Base-by-base conservation (phyloP, 2,797 vertebrate genomes). In the Trematomus bernacchii region DNA sequence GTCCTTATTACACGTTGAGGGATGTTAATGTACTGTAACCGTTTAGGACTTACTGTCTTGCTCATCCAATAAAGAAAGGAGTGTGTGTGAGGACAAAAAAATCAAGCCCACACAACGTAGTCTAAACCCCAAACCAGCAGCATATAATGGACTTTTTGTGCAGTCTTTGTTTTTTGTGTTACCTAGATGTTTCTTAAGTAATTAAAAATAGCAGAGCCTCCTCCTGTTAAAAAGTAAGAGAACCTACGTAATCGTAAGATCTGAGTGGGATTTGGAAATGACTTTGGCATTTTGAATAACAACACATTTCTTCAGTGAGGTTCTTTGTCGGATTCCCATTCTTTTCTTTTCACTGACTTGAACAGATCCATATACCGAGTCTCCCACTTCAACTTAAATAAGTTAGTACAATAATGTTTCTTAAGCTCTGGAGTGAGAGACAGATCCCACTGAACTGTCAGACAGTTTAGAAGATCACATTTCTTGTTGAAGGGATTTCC, bases 401-500 rank as follows among this genome's bases (percentile, higher is more conserved):
- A 40, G 55, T 52, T 12, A 44, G 16, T 23, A n/a, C 44, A 54
- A 30, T 80, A 33, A 3, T 46, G 27, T 66, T 62, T 66, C 42
- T 0, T 6, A 18, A 40, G 66, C 30, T 64, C 13, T 40, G 42
- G 55, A 40, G 21, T 75, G 64, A 66, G 53, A 71, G 62, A 61
- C 42, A 43, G 57, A 21, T 71, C 70, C 71, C 54, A 55, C 3
- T 0, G 47, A 50, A 48, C 47, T 19, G 42, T 63, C 15, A 33
- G 62, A 74, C 72, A 66, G 23, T 64, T 55, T 65, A 61, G 27
- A 47, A 54, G 42, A 59, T 73, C 58, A 40, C 27, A 48, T 69
- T 73, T 66, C 47, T 64, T 27, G 30, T 68, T 65, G 44, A 74
- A 62, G 69, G 33, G 27, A 16, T 69, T 68, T 68, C 65, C n/a